Conservation (phyloP, 2,888 invertebrate species). For the Cecidostiba fungosa region DNA sequence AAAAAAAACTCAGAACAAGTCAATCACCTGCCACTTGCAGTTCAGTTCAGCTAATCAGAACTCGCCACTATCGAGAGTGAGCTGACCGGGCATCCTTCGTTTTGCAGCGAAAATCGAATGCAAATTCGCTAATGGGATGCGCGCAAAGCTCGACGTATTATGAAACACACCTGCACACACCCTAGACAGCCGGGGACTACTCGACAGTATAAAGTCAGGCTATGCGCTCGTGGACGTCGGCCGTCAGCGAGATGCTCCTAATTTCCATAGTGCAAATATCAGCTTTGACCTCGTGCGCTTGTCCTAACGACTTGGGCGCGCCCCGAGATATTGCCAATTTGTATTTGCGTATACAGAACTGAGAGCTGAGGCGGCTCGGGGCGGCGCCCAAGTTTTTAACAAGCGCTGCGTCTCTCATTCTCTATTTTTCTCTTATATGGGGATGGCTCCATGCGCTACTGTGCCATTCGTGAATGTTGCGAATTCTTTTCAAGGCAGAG, state of each 20-base stretch:
- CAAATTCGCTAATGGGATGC: conserved; percentile 46
- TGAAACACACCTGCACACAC: neutral
- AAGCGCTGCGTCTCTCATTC: neutral
- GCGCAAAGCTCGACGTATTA: neutral
- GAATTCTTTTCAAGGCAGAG: neutral
- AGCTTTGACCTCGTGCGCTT: conserved; percentile 11
- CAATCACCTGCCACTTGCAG: neutral
- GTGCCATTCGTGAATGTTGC: neutral
- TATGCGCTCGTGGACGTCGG: neutral
- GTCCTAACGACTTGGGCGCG: conserved; percentile 23
- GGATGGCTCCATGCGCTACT: neutral
- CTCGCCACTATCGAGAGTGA: neutral
- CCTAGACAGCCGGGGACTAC: neutral
- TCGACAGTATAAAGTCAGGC: neutral
- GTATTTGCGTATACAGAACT: conserved; percentile 19
- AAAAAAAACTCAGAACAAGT: neutral
- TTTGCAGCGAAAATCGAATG: conserved; percentile 27
- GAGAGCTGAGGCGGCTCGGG: neutral
- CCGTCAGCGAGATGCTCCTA: conserved; percentile 22
- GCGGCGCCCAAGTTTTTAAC: conserved; percentile 35
- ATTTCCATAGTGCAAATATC: conserved; percentile 51
- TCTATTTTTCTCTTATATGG: neutral
- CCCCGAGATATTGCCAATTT: conserved; percentile 50
- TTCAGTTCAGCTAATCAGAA: neutral
- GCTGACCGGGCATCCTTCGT: neutral